phyloP scores from a whole-genome alignment of 2,113 vertebrate species.

The Beaufortia kweichowensis region DNA sequence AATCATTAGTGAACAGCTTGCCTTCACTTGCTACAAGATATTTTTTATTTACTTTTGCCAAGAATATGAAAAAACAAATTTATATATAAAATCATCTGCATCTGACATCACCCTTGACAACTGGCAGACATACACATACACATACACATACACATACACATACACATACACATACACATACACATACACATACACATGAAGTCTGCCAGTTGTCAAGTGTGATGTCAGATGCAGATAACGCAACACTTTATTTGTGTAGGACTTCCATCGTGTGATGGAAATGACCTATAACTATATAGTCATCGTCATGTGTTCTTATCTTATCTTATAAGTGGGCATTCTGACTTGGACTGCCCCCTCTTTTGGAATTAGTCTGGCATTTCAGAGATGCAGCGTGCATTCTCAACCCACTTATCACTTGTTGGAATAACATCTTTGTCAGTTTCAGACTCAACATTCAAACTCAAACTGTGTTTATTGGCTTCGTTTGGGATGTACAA shows the following conservation, averaged over 20 bases:
- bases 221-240: constrained; percentile 57
- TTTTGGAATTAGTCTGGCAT: constrained; percentile 30
- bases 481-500: constrained; percentile 56
- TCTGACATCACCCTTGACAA: constrained; percentile 53
- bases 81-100: too few relatives aligned
- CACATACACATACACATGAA: not conserved
- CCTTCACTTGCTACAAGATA: constrained; percentile 29
- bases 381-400: constrained; percentile 14
- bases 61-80: constrained; percentile 34
- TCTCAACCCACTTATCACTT: constrained; percentile 54
- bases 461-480: constrained; percentile 41
- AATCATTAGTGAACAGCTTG: constrained; percentile 45
- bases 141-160: too few relatives aligned
- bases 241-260: constrained; percentile 48
- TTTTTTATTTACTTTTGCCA: constrained; percentile 52
- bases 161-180: too few relatives aligned
- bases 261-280: not conserved
- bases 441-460: constrained; percentile 51
- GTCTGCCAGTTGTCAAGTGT: constrained; percentile 49
- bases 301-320: not conserved
- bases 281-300: constrained; percentile 23
- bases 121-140: too few relatives aligned
- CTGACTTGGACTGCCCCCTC: not conserved
- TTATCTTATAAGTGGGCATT: not conserved
- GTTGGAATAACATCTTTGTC: constrained; percentile 58